Percentiles rank a stretch among this genome's conserved stretches.
Conservation (phyloP, 2,888 invertebrate species). For the Cremastobaeus sp. region DNA sequence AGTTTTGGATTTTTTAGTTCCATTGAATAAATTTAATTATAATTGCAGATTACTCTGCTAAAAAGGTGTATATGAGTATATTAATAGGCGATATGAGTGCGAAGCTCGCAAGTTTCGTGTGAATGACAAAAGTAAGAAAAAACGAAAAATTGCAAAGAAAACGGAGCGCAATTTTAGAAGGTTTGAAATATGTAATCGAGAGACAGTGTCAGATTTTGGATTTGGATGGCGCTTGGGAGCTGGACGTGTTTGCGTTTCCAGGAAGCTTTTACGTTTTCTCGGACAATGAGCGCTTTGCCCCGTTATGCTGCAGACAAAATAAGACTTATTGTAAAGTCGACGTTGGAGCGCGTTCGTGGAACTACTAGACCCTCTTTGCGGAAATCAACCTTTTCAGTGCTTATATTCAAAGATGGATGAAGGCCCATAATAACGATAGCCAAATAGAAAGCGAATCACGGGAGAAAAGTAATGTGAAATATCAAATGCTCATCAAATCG, state of each 20-base stretch:
- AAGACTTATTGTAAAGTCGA: slow-evolving; percentile 64
- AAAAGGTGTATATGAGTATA: too few species aligned
- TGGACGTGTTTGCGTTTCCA: slow-evolving; percentile 52
- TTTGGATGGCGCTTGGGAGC: slow-evolving; percentile 39
- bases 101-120: too few species aligned
- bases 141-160: slow-evolving; percentile 1
- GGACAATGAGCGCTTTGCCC: slow-evolving; percentile 65
- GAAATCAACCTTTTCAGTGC: slow-evolving; percentile 63
- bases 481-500: slow-evolving; percentile 48
- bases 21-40: too few species aligned
- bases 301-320: slow-evolving; percentile 68
- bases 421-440: slow-evolving; percentile 34
- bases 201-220: slow-evolving; percentile 32
- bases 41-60: too few species aligned
- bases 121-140: slow-evolving; percentile 25
- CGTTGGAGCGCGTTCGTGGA: slow-evolving; percentile 59
- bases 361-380: slow-evolving; percentile 59
- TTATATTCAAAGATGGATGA: slow-evolving; percentile 54
- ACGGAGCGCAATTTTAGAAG: too few species aligned
- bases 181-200: slow-evolving; percentile 47
- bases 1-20: too few species aligned
- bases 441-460: slow-evolving; percentile 20
- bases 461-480: slow-evolving; percentile 41
- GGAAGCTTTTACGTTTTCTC: slow-evolving; percentile 66
- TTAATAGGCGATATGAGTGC: too few species aligned